Evolutionary conservation across 2,888 invertebrate genomes (phyloP).

Genomic region (Perdita meconis): DNA sequence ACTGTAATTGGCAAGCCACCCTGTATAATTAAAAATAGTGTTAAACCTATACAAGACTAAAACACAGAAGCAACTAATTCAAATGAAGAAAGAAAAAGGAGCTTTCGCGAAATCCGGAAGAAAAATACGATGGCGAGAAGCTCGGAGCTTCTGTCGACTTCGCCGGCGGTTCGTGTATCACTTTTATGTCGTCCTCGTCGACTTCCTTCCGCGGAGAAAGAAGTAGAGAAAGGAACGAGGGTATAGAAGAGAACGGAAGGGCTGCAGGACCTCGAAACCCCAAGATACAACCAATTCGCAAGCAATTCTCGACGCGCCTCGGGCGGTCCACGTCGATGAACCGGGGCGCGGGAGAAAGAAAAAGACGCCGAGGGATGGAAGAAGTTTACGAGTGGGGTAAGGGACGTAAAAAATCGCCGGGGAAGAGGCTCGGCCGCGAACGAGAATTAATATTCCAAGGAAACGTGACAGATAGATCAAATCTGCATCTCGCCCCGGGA

Average conservation of each 20-base stretch:
- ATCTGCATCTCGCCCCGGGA: constrained; percentile 81
- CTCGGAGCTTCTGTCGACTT: constrained; percentile 48
- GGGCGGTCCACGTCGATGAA: constrained; percentile 72
- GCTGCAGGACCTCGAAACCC: constrained; percentile 71
- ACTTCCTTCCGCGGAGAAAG: constrained; percentile 68
- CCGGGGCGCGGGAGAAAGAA: constrained; percentile 39
- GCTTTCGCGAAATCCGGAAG: neutral
- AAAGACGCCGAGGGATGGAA: constrained; percentile 32
- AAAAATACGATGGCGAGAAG: constrained; percentile 11
- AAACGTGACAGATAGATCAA: constrained; percentile 84
- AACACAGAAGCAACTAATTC: neutral
- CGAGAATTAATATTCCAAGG: constrained; percentile 83
- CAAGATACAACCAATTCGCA: constrained; percentile 81
- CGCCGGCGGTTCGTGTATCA: constrained; percentile 60
- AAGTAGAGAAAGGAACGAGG: constrained; percentile 6
- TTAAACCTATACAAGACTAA: no score
- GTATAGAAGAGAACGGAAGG: constrained; percentile 45
- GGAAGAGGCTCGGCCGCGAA: constrained; percentile 63
- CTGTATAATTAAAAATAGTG: no score
- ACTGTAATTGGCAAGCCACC: no score
- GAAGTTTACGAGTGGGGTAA: constrained; percentile 41
- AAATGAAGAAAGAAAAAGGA: neutral
- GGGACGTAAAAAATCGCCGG: constrained; percentile 69
- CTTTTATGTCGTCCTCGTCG: constrained; percentile 71
- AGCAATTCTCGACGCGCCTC: constrained; percentile 80